These are phyloP conservation scores for Hydriomena furcata DNA, from an alignment of 2,888 invertebrate species.

Conservation along the genomic window DNA sequence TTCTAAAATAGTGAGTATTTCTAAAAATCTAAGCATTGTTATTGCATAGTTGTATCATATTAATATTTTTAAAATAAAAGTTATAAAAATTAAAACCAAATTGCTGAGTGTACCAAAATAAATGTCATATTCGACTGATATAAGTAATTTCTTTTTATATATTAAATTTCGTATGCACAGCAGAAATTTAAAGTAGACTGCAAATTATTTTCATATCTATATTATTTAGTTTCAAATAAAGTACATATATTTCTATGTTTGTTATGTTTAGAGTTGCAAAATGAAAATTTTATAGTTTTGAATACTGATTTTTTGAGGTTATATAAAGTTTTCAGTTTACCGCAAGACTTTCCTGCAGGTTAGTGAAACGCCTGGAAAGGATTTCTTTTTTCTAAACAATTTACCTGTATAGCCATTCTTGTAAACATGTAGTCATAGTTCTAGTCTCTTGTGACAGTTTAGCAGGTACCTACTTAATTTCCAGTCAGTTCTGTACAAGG, in stretches of 20 bases:
- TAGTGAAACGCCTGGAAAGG: neutral
- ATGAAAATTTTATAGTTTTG: too few species aligned
- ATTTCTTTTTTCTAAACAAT: neutral
- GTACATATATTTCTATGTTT: too few species aligned
- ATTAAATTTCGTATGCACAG: constrained; percentile 5
- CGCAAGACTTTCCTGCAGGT: too few species aligned
- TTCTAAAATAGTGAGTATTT: constrained; percentile 3
- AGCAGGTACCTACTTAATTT: constrained; percentile 11
- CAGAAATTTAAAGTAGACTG: too few species aligned
- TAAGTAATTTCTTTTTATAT: constrained; percentile 22
- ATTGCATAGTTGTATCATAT: constrained; percentile 1
- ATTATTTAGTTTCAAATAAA: too few species aligned
- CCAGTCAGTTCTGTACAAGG: constrained; percentile 12
- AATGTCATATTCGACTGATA: constrained; percentile 32
- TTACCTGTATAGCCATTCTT: constrained; percentile 15
- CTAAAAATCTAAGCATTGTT: constrained; percentile 16
- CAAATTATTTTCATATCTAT: too few species aligned
- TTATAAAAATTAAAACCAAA: constrained; percentile 25
- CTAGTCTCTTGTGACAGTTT: constrained; percentile 25
- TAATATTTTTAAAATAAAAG: neutral
- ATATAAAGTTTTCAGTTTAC: too few species aligned
- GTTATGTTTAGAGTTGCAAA: too few species aligned
- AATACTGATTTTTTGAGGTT: too few species aligned
- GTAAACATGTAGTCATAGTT: constrained; percentile 26
- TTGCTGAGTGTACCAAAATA: constrained; percentile 30